Percentiles rank a stretch among this genome's conserved stretches.
Evolutionary conservation across 2,888 invertebrate species (phyloP).

Genomic region (Morpho helenor): DNA sequence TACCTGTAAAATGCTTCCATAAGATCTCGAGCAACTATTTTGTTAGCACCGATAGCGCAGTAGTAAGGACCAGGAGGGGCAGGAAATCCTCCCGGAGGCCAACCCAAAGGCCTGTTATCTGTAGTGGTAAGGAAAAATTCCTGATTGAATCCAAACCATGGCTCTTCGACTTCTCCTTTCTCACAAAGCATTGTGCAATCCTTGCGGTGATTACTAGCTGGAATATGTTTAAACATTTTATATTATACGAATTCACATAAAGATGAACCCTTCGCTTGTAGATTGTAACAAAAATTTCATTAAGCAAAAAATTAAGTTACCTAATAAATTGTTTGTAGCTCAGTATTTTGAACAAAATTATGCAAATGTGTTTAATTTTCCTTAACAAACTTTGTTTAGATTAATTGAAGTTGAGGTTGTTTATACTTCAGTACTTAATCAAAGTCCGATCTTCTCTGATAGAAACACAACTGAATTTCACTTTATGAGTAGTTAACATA

Average conservation of each 20-base stretch:
- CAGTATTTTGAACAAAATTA: background rate
- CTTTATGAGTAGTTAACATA: no score
- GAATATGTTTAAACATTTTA: slow-evolving; percentile 1
- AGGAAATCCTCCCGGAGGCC: slow-evolving; percentile 85
- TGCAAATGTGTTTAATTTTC: background rate
- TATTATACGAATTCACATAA: no score
- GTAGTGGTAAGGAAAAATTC: slow-evolving; percentile 67
- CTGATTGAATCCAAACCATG: slow-evolving; percentile 88
- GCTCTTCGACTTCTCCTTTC: slow-evolving; percentile 79
- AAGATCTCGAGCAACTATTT: slow-evolving; percentile 88
- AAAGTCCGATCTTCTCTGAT: no score
- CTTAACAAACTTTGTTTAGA: no score
- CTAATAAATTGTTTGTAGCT: no score
- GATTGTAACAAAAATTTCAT: no score
- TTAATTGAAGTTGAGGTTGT: no score
- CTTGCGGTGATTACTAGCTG: slow-evolving; percentile 60
- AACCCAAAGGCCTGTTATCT: slow-evolving; percentile 83
- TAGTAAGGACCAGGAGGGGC: slow-evolving; percentile 89
- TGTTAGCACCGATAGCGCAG: slow-evolving; percentile 89
- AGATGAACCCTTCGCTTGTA: no score
- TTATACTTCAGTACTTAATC: no score
- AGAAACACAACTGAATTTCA: no score
- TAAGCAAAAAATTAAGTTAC: no score
- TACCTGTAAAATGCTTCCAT: slow-evolving; percentile 86
- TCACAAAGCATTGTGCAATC: slow-evolving; percentile 72